phyloP scores from a whole-genome alignment of 2,113 vertebrate genomes.

The Clupea harengus region DNA sequence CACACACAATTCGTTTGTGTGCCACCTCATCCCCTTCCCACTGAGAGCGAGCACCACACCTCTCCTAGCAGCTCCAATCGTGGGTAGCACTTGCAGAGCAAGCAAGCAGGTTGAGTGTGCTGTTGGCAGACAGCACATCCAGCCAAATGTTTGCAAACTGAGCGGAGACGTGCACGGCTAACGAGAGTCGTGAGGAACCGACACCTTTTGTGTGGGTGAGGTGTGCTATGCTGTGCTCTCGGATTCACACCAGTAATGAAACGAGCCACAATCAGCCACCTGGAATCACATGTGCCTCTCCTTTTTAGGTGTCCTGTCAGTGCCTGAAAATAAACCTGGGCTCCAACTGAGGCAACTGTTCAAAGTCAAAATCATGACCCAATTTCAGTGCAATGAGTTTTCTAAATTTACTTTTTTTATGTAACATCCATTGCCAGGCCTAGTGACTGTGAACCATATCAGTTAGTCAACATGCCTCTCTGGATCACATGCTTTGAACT shows the following conservation, averaged over 20 bases:
- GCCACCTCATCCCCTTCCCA: background rate
- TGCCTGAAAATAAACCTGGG: background rate
- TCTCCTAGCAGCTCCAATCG: background rate
- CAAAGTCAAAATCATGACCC: constrained; percentile 9
- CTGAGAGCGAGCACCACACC: background rate
- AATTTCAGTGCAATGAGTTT: background rate
- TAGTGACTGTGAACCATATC: background rate
- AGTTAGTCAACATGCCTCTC: background rate
- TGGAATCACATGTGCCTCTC: background rate
- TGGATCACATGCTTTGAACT: background rate
- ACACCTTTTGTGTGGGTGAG: background rate
- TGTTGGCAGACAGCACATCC: background rate
- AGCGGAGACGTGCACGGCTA: background rate
- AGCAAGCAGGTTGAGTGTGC: background rate
- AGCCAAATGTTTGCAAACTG: background rate
- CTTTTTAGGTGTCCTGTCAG: background rate
- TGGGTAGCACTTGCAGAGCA: background rate
- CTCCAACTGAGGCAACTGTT: background rate
- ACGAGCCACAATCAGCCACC: background rate
- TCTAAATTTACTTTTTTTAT: background rate
- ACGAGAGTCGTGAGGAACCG: background rate
- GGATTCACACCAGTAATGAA: background rate
- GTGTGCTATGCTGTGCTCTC: background rate
- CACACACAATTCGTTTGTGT: background rate
- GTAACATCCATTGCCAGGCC: background rate